phyloP scores from a whole-genome alignment of 2,888 invertebrate species.

The Axea sp. region DNA sequence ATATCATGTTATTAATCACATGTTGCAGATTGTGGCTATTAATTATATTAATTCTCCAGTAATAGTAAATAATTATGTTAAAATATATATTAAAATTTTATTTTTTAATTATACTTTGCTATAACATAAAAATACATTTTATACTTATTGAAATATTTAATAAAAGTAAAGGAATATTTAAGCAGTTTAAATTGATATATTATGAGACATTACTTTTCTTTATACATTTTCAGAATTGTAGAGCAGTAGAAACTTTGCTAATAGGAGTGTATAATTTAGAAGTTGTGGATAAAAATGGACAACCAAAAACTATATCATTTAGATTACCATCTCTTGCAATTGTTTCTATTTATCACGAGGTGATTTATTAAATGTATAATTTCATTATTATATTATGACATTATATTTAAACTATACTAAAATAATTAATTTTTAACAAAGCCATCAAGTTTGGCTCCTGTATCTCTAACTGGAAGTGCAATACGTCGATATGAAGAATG shows the following conservation, averaged over 20 bases:
- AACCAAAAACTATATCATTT: conserved; percentile 91
- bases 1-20: conserved; percentile 19
- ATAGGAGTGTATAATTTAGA: conserved; percentile 92
- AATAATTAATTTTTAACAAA: conserved; percentile 70
- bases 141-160: no score
- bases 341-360: conserved; percentile 96
- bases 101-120: no score
- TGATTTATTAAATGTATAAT: no score
- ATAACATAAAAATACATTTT: no score
- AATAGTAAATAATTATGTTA: no score
- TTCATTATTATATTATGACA: not conserved
- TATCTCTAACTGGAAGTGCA: conserved; percentile 91
- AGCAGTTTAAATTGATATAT: no score
- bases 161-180: no score
- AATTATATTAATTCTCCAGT: not conserved
- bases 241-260: conserved; percentile 81
- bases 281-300: conserved; percentile 90
- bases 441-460: conserved; percentile 88
- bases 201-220: not conserved
- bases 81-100: no score
- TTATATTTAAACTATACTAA: not conserved
- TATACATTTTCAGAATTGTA: conserved; percentile 77
- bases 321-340: conserved; percentile 94
- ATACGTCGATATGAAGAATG: conserved; percentile 93
- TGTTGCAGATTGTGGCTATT: conserved; percentile 13